Evolutionary conservation across 2,113 vertebrate genomes (phyloP), one percentile per base, ranked within the genome.

Genomic region (Poeciliopsis occidentalis): DNA sequence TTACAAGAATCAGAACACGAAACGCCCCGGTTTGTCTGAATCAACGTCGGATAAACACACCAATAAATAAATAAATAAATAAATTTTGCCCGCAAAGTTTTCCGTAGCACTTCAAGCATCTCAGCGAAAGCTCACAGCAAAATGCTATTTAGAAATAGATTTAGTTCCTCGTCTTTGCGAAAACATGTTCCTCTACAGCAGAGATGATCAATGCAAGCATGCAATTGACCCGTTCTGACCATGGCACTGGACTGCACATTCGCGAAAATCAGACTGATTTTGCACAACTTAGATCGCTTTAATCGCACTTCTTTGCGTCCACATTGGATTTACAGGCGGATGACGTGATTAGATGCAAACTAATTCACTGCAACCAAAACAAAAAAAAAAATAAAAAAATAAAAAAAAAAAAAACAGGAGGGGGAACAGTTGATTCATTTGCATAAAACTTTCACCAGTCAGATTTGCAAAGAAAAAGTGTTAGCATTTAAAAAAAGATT

Each of bases 271-370:
- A 67, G 65, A 81, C 64, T 77, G 75, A 22, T 29, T 79, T 77
- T 78, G 12, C 68, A 79, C 41, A 78, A 75, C 12, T 78, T 68
- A 37, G 51, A 72, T 68, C 12, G 51, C 76, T 76, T 71, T 67
- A 78, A 78, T 80, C 24, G 75, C 39, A 67, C 68, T 24, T 69
- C 66, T 54, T 75, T 29, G 17, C 54, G 44, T 77, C 60, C 62
- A 75, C 70, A 67, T 73, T 64, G 60, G 24, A 78, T 78, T 81
- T 67, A 85, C 73, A 81, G 34, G 54, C 51, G 68, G 73, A 27
- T 68, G 51, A 78, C 71, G 85, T 84, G 76, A 83, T 87, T 60
- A 68, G 75, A 72, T 39, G 80, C 69, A 82, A 75, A 87, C 65
- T n/a, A 75, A 79, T 71, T 29, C 51, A 60, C 22, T 32, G n/a